Conservation (phyloP, 2,888 invertebrate genomes). For the Drosophila leonis region DNA sequence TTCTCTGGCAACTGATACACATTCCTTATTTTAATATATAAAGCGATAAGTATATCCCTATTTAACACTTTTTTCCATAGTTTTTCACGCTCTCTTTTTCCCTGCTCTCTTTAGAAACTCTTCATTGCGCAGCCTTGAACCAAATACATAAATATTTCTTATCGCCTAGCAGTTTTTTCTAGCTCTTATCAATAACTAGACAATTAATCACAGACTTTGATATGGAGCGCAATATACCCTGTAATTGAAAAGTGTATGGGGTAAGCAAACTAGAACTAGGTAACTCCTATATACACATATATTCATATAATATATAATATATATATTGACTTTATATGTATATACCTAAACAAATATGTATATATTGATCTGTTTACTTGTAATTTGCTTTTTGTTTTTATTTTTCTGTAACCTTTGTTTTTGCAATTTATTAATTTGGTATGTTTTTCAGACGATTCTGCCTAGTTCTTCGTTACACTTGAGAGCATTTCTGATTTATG, state of each 20-base stretch:
- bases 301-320: too few relatives aligned
- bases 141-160: constrained; percentile 36
- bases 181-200: constrained; percentile 40
- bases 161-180: constrained; percentile 39
- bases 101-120: not conserved
- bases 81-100: not conserved
- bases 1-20: not conserved
- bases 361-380: constrained; percentile 9
- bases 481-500: constrained; percentile 73
- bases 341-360: not conserved
- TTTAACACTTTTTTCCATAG: not conserved
- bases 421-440: constrained; percentile 15
- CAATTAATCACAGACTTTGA: constrained; percentile 26
- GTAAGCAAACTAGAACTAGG: not conserved
- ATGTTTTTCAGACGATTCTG: constrained; percentile 25
- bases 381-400: constrained; percentile 8
- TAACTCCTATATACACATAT: not conserved
- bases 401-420: constrained; percentile 5
- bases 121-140: constrained; percentile 41
- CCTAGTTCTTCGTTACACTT: constrained; percentile 68
- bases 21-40: too few relatives aligned
- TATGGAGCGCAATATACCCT: not conserved
- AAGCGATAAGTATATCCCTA: too few relatives aligned
- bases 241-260: not conserved
- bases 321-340: too few relatives aligned